A percentile compares a stretch with the other conserved stretches of the same genome.
phyloP scores from a whole-genome alignment of 1,140 invertebrate species.

The Anoplolepis gracilipes region DNA sequence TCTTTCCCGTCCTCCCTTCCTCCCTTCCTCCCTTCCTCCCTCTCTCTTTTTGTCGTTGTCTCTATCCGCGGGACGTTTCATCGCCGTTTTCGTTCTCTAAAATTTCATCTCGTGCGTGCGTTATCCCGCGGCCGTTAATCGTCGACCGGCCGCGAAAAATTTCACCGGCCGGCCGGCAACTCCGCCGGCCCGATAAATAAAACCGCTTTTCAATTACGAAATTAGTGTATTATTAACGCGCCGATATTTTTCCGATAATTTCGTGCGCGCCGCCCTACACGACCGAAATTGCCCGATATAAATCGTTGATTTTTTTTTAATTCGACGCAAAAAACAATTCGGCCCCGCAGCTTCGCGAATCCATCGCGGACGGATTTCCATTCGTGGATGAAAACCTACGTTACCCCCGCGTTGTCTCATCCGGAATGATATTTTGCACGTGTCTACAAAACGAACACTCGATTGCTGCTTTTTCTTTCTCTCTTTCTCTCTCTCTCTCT shows the following conservation, averaged over 20 bases:
- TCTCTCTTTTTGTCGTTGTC: slow-evolving; percentile 35
- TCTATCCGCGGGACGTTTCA: slow-evolving; percentile 56
- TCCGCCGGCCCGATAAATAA: slow-evolving; percentile 57
- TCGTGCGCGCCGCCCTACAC: slow-evolving; percentile 54
- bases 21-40: background rate
- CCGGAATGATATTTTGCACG: slow-evolving; percentile 21
- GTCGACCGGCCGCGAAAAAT: slow-evolving; percentile 61
- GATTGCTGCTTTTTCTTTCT: background rate
- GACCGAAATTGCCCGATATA: slow-evolving; percentile 56
- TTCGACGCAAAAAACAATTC: slow-evolving; percentile 57
- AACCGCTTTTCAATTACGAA: slow-evolving; percentile 63
- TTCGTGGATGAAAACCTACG: background rate
- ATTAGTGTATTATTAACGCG: slow-evolving; percentile 63
- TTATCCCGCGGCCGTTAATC: slow-evolving; percentile 61
- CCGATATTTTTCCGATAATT: slow-evolving; percentile 63
- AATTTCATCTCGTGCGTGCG: slow-evolving; percentile 58
- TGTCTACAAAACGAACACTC: slow-evolving; percentile 31
- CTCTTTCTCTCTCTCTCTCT: background rate
- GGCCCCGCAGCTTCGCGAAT: slow-evolving; percentile 26
- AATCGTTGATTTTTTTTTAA: slow-evolving; percentile 59
- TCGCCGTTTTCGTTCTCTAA: slow-evolving; percentile 58
- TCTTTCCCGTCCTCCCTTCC: background rate
- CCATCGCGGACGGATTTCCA: slow-evolving; percentile 4
- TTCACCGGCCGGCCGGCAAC: slow-evolving; percentile 58
- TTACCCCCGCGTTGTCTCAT: background rate